phyloP scores from a whole-genome alignment of 2,113 vertebrate species.

The Entelurus aequoreus region DNA sequence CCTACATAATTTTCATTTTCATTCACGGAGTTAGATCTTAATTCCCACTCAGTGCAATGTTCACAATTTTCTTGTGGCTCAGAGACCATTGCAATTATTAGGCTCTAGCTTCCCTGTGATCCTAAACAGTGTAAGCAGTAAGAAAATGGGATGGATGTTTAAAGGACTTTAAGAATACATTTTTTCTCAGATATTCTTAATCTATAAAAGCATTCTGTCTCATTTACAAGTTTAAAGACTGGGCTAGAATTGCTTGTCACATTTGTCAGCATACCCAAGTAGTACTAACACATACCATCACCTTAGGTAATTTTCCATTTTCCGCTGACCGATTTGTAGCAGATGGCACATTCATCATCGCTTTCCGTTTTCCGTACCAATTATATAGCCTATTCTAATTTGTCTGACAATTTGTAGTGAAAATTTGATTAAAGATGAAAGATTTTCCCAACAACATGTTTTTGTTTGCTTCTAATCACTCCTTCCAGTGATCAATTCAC shows the following conservation, averaged over 20 bases:
- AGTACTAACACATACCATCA: slow-evolving; percentile 7
- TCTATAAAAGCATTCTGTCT: too few relatives aligned
- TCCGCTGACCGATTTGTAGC: slow-evolving; percentile 10
- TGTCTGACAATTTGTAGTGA: slow-evolving; percentile 12
- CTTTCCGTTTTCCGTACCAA: slow-evolving; percentile 15
- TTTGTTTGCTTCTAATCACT: slow-evolving; percentile 57
- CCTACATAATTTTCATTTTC: too few relatives aligned
- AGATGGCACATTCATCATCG: slow-evolving; percentile 23
- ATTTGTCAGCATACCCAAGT: slow-evolving; percentile 4
- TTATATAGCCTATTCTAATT: slow-evolving; percentile 39
- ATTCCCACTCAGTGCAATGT: too few relatives aligned
- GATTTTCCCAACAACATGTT: slow-evolving; percentile 41
- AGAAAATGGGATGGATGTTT: not conserved
- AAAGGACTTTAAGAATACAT: not conserved
- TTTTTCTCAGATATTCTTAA: too few relatives aligned
- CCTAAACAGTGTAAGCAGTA: not conserved
- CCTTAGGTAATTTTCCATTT: slow-evolving; percentile 12
- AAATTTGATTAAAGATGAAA: slow-evolving; percentile 46
- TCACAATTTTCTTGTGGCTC: too few relatives aligned
- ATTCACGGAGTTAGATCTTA: too few relatives aligned
- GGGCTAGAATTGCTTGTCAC: not conserved
- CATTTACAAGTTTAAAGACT: too few relatives aligned
- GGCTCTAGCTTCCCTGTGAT: not conserved
- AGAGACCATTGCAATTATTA: too few relatives aligned
- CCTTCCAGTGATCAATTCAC: slow-evolving; percentile 52